Conservation (phyloP, 2,888 invertebrate species). For the Salticus scenicus region DNA sequence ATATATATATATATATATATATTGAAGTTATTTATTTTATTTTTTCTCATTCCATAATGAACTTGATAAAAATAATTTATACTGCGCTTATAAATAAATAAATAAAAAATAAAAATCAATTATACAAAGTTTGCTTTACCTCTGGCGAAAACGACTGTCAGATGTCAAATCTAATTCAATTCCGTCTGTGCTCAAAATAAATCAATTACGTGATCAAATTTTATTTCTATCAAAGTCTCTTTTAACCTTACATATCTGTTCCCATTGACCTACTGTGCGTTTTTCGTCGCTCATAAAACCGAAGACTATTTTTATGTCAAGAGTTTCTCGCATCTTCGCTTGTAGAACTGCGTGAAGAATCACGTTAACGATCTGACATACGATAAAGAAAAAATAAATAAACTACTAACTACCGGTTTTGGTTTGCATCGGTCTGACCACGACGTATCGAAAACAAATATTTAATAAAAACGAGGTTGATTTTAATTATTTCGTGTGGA, state of each 20-base stretch:
- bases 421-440: background rate
- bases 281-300: background rate
- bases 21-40: no score
- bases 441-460: background rate
- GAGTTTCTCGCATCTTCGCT: background rate
- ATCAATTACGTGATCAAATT: background rate
- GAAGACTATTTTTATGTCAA: background rate
- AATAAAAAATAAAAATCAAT: no score
- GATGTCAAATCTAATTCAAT: background rate
- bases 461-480: slow-evolving; percentile 1
- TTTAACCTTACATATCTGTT: background rate
- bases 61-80: no score
- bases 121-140: no score
- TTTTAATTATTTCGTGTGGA: slow-evolving; percentile 8
- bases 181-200: background rate
- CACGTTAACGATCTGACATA: background rate
- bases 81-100: no score
- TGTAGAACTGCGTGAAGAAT: background rate
- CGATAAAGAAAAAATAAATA: background rate
- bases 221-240: background rate
- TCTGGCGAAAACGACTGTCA: background rate
- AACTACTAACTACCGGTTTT: background rate
- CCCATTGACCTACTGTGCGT: background rate
- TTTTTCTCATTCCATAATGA: no score
- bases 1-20: no score